Percentiles rank a stretch among this genome's conserved stretches.
phyloP scores from a whole-genome alignment of 2,113 vertebrate species.

The Phalacrocorax carbo region DNA sequence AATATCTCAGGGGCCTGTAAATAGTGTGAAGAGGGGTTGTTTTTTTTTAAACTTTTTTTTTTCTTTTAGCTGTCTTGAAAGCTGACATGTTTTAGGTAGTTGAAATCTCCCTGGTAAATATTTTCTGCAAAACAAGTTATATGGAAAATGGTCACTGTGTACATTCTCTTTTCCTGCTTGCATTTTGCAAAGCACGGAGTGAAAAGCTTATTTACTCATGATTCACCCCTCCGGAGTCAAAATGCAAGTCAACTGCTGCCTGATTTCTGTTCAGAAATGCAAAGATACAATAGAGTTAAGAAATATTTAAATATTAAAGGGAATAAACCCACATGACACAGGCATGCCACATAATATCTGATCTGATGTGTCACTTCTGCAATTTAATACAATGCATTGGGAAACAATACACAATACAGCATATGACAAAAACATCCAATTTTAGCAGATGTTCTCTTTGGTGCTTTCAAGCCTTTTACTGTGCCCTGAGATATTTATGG shows the following conservation, averaged over 20 bases:
- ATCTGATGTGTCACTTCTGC: background rate
- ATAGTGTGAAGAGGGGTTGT: background rate
- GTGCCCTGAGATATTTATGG: conserved; percentile 5
- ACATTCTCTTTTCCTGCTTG: background rate
- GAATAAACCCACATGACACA: background rate
- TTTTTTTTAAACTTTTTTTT: background rate
- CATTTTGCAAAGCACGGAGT: background rate
- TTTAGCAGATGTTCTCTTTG: background rate
- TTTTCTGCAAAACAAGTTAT: background rate
- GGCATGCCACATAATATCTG: background rate
- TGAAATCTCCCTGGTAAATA: background rate
- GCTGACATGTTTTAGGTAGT: background rate
- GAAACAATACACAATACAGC: background rate
- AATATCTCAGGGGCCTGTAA: background rate
- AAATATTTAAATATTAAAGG: background rate
- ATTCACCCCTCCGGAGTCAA: background rate
- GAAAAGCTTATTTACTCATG: background rate
- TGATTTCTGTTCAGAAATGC: conserved; percentile 10
- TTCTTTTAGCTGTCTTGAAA: background rate
- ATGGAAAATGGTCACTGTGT: background rate
- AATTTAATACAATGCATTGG: background rate
- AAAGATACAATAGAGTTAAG: background rate
- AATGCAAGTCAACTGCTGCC: background rate
- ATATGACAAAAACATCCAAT: background rate
- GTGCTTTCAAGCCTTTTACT: background rate